These are phyloP conservation scores for Florisuga fusca DNA, from an alignment of 2,797 vertebrate species.

Conservation along the genomic window DNA sequence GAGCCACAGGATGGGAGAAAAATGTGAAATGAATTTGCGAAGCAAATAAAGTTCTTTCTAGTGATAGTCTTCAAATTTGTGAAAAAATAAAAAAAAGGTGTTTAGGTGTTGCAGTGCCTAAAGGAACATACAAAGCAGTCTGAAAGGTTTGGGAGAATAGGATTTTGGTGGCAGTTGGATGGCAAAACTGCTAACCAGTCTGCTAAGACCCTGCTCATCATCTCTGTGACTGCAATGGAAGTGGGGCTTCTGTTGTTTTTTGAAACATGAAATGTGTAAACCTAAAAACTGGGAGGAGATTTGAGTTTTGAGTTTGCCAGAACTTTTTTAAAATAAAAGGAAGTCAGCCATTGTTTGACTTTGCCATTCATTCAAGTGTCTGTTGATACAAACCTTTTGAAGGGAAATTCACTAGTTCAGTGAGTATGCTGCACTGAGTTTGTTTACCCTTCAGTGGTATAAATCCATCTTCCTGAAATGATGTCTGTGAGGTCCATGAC, in stretches of 20 bases:
- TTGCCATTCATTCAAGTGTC: fast-evolving
- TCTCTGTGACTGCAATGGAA: not conserved
- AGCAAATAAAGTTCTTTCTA: not conserved
- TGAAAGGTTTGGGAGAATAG: not conserved
- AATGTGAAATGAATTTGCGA: not conserved
- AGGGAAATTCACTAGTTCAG: not conserved
- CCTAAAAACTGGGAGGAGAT: not conserved
- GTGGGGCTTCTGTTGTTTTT: not conserved
- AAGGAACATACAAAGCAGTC: not conserved
- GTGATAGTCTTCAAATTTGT: not conserved
- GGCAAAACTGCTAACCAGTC: not conserved
- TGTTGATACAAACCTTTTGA: not conserved
- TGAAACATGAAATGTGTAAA: not conserved
- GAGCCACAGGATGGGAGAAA: not conserved
- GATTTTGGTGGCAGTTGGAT: not conserved
- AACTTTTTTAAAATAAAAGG: not conserved
- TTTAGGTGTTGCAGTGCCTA: not conserved
- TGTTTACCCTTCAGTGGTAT: not conserved
- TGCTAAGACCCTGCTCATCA: not conserved
- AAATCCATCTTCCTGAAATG: not conserved
- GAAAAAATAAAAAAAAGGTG: not conserved
- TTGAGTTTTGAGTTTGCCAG: not conserved
- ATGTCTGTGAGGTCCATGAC: fast-evolving
- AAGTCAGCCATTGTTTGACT: not conserved
- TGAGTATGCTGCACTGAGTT: not conserved